Conservation (phyloP, 2,888 invertebrate species). For the Watsonalla binaria region DNA sequence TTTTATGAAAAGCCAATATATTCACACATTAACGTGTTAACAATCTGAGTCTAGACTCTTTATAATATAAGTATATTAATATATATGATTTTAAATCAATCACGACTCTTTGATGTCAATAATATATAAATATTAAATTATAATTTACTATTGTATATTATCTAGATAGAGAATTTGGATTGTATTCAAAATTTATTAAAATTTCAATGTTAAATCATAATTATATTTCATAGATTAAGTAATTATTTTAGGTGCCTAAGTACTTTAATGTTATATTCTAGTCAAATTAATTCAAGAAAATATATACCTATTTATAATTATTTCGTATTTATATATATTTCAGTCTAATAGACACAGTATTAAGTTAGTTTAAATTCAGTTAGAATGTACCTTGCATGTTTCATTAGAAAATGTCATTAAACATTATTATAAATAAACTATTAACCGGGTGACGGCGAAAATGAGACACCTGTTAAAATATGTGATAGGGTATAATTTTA, state of each 20-base stretch:
- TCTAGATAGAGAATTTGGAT: background rate
- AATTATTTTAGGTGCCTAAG: constrained; percentile 41
- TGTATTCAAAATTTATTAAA: constrained; percentile 3
- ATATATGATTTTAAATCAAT: constrained; percentile 14
- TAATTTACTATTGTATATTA: background rate
- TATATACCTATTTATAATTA: constrained; percentile 17
- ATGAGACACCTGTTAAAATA: no score
- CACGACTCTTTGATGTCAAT: constrained; percentile 20
- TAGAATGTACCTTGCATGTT: background rate
- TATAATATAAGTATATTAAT: background rate
- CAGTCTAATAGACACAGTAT: constrained; percentile 19
- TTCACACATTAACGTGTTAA: constrained; percentile 9
- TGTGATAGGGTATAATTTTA: no score
- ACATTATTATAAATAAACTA: constrained; percentile 2
- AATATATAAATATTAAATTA: constrained; percentile 1
- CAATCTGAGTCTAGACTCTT: no score
- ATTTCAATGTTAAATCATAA: background rate
- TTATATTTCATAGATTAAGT: constrained; percentile 3
- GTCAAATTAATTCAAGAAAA: constrained; percentile 55
- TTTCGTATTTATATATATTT: constrained; percentile 8
- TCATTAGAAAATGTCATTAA: background rate
- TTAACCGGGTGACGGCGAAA: no score
- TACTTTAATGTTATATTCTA: constrained; percentile 53
- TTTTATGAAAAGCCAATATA: constrained; percentile 30
- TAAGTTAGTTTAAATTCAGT: constrained; percentile 9